Base-by-base conservation (phyloP, 2,888 invertebrate species). In the Listrodromus nycthemerus region DNA sequence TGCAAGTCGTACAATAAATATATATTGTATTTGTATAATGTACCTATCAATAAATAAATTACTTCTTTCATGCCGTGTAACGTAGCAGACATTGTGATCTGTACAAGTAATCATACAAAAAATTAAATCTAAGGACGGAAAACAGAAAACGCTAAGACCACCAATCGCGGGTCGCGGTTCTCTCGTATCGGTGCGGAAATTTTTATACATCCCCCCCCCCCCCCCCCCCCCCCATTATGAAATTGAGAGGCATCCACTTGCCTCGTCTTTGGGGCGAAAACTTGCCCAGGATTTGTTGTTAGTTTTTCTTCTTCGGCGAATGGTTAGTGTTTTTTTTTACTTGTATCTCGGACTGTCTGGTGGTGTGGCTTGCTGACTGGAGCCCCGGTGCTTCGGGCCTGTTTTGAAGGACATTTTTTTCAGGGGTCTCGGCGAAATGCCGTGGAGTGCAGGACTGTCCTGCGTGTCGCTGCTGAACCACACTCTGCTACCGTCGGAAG, bases 361-460 rank as follows among this genome's bases (percentile, higher is more conserved):
- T 41, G 93, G 93, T n/a, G 93, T 93, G 0, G 92, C 71, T 70
- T 87, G 89, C 82, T 92, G 92, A 3, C 87, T 73, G 80, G 90
- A 90, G 69, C 86, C 90, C 30, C 88, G 87, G 80, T 92, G 92
- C 75, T 93, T 94, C 50, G 95, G 94, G 37, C 95, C 94, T 87
- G 95, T 95, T 94, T 96, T 96, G 85, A 95, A 95, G 1, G 95
- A 95, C 88, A 96, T 95, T 74, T 96, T 96, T 91, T 96, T 96
- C 86, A 95, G 93, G 3, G 96, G 96, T 69, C 96, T 94, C 67
- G 97, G 97, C 1, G 96, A 96, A 89, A 95, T 95, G 41, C 94
- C 94, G 83, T 94, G 94, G 19, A 94, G 89, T 5, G 93, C 88
- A 5, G 93, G 87, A 67, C 89, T 92, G n/a, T 93, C 93, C 21